Percentiles rank a stretch among this genome's conserved stretches.
phyloP scores from a whole-genome alignment of 2,797 vertebrate genomes.

The Pogonophryne albipinna region DNA sequence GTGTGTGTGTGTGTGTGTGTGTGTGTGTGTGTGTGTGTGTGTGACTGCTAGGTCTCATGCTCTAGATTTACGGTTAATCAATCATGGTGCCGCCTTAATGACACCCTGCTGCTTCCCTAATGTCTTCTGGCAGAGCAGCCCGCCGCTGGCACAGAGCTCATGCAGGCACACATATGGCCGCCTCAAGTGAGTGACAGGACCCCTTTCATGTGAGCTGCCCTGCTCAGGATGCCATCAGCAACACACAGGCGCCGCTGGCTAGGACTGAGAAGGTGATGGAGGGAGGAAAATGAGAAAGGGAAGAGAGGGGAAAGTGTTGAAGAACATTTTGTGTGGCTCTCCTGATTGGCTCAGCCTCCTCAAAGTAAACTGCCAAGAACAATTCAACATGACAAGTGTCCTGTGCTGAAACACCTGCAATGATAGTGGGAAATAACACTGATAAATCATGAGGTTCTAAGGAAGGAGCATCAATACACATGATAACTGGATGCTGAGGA shows the following conservation, averaged over 20 bases:
- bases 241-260: constrained; percentile 72
- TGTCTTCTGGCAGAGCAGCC: constrained; percentile 86
- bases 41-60: constrained; percentile 65
- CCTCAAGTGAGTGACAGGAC: constrained; percentile 87
- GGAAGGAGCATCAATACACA: neutral
- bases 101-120: constrained; percentile 88
- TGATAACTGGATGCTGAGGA: neutral
- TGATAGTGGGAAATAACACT: neutral
- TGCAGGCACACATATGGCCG: constrained; percentile 88
- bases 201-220: constrained; percentile 79
- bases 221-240: constrained; percentile 81
- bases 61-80: constrained; percentile 87
- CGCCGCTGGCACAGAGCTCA: constrained; percentile 84
- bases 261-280: constrained; percentile 38
- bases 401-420: constrained; percentile 1
- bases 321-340: constrained; percentile 23
- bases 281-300: constrained; percentile 16
- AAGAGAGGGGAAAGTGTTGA: constrained; percentile 13
- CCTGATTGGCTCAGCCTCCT: constrained; percentile 26
- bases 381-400: constrained; percentile 8
- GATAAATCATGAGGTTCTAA: neutral
- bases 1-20: constrained; percentile 22
- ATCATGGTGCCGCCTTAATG: constrained; percentile 87
- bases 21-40: constrained; percentile 25
- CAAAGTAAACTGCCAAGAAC: constrained; percentile 60